Evolutionary conservation across 2,113 vertebrate genomes (phyloP).

Genomic region (Mus pahari): DNA sequence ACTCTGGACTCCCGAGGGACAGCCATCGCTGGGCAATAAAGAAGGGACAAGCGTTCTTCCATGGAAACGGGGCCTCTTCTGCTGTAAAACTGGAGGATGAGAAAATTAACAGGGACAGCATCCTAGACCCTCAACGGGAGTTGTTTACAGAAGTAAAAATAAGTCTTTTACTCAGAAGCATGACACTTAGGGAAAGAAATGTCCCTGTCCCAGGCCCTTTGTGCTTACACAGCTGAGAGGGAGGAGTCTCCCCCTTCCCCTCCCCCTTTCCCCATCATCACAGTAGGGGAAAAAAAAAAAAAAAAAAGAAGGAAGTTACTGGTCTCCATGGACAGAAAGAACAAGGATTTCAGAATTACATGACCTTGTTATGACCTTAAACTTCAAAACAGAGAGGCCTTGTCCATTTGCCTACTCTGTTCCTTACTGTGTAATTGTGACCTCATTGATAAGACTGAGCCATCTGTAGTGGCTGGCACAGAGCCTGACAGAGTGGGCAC

Average conservation of each 20-base stretch:
- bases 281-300: background rate
- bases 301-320: background rate
- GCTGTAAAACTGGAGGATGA: too few relatives aligned
- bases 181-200: background rate
- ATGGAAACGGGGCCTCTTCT: background rate
- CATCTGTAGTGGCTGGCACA: background rate
- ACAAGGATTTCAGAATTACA: constrained; percentile 29
- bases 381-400: constrained; percentile 41
- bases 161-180: background rate
- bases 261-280: background rate
- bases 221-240: background rate
- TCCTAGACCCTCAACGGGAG: background rate
- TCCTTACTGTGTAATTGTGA: background rate
- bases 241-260: background rate
- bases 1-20: background rate
- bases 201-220: background rate
- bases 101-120: background rate
- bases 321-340: background rate
- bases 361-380: constrained; percentile 3
- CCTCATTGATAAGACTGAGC: background rate
- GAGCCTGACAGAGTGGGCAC: background rate
- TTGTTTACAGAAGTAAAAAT: background rate
- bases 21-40: background rate
- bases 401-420: background rate
- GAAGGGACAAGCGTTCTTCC: background rate